Base-by-base conservation (phyloP, 2,888 invertebrate species). In the Melanostoma scalare region DNA sequence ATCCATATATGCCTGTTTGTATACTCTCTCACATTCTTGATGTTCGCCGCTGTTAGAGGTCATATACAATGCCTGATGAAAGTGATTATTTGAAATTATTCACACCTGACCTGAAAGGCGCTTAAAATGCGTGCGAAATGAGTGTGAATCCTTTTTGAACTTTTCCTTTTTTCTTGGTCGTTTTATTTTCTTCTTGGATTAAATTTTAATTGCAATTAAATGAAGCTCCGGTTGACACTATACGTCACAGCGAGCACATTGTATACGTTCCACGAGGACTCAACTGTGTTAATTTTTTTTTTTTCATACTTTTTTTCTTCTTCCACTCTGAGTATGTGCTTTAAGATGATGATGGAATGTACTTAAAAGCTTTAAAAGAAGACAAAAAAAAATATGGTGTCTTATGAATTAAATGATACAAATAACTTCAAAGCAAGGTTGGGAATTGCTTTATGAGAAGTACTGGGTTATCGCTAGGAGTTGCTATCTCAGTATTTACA, bases 31-130 rank as follows among this genome's bases (percentile, higher is more conserved):
- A 33, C 4, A 40, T 71, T 63, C 74, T 79, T 79, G 74, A 78
- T 72, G 79, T 79, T 78, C 67, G 79, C 84, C 79, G 84, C 84
- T 79, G 71, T 84, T 84, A 79, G 75, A 84, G 84, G 84, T 84
- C 84, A 84, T 74, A 79, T 74, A 79, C 73, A 58, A 74, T 77
- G 82, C 77, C 82, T 82, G 84, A 84, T 84, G 79, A 71, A 74
- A 78, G 84, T 75, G 79, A 84, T 84, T 84, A 84, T 79, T 84
- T 84, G 84, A 84, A 84, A 84, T 84, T 84, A 84, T 84, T 84
- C 79, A 84, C 84, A 84, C 84, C 84, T 84, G 84, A 84, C 84
- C 84, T 84, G 84, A 84, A 79, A 84, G 84, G 79, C 79, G 84
- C 84, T 79, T 75, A 84, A 84, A 79, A 84, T 84, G 84, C 84